Percentiles rank a stretch among this genome's conserved stretches.
These are phyloP conservation scores for Steinernema scapterisci DNA, from an alignment of 2,888 invertebrate species.

Conservation along the genomic window DNA sequence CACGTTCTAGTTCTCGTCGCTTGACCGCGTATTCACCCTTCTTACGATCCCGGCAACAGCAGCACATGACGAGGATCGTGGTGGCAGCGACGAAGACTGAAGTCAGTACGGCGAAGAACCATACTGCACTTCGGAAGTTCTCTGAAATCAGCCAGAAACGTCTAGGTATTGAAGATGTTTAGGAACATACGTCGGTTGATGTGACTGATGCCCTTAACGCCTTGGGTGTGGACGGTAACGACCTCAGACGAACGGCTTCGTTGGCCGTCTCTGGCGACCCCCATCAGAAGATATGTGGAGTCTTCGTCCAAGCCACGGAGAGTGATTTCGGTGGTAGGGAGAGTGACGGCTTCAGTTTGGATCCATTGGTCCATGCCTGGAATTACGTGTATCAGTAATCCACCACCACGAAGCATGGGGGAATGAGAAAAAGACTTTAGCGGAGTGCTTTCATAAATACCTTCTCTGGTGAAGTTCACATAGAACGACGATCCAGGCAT, in stretches of 20 bases:
- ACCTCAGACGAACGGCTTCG: slow-evolving; percentile 69
- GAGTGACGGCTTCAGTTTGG: slow-evolving; percentile 74
- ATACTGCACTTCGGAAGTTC: slow-evolving; percentile 68
- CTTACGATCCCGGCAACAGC: slow-evolving; percentile 48
- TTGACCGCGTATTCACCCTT: slow-evolving; percentile 51
- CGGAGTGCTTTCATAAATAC: neutral
- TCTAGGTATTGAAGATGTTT: too few species aligned
- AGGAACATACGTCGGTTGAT: slow-evolving; percentile 45
- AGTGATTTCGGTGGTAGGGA: slow-evolving; percentile 75
- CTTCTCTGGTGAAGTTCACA: slow-evolving; percentile 76
- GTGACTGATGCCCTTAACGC: slow-evolving; percentile 33
- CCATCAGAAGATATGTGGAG: slow-evolving; percentile 82
- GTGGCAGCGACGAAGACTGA: slow-evolving; percentile 67
- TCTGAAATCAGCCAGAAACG: slow-evolving; percentile 47
- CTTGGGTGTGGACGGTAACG: slow-evolving; percentile 38
- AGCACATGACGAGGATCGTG: slow-evolving; percentile 65
- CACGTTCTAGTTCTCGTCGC: slow-evolving; percentile 59
- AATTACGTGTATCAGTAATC: slow-evolving; percentile 35
- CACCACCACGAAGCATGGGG: neutral
- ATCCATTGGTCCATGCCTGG: slow-evolving; percentile 78
- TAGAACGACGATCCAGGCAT: slow-evolving; percentile 90
- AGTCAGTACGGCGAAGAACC: slow-evolving; percentile 69
- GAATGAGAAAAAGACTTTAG: too few species aligned
- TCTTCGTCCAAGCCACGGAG: slow-evolving; percentile 81
- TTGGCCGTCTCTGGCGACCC: slow-evolving; percentile 85